A percentile compares a stretch with the other conserved stretches of the same genome.
These are phyloP conservation scores for Lepus townsendii DNA, from an alignment of 2,797 vertebrate species.

Conservation along the genomic window DNA sequence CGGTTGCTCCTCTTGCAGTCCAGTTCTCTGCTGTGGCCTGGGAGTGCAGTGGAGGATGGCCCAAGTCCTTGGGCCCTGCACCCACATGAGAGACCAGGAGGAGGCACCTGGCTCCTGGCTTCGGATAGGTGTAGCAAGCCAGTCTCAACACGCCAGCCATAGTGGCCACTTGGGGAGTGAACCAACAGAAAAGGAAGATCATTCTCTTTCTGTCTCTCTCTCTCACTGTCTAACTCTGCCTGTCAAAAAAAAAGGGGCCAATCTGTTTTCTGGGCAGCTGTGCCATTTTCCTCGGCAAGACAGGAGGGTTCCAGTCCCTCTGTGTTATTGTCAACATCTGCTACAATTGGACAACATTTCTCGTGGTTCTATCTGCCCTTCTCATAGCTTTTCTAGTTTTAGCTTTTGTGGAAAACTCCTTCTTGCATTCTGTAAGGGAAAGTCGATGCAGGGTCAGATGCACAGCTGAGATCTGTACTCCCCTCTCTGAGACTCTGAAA, in stretches of 20 bases:
- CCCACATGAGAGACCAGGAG: no score
- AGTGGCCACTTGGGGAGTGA: no score
- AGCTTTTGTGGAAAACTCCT: neutral
- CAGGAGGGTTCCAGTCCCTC: neutral
- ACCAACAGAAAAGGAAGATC: no score
- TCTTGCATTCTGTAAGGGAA: neutral
- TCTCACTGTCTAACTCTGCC: no score
- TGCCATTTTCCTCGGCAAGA: neutral
- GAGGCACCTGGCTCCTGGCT: no score
- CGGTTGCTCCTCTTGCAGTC: no score
- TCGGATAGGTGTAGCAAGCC: no score
- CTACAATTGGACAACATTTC: neutral
- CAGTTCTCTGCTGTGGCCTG: no score
- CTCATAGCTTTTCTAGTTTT: neutral
- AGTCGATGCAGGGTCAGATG: neutral
- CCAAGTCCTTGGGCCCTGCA: no score
- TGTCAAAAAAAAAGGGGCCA: neutral
- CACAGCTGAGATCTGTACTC: neutral
- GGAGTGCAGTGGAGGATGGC: no score
- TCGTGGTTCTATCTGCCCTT: neutral
- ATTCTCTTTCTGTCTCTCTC: no score
- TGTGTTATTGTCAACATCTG: rapidly evolving
- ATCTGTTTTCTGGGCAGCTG: neutral
- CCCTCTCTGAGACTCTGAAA: neutral
- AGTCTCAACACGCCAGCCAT: no score